Evolutionary conservation across 2,888 invertebrate species (phyloP).

Genomic region (Syrphus vitripennis): DNA sequence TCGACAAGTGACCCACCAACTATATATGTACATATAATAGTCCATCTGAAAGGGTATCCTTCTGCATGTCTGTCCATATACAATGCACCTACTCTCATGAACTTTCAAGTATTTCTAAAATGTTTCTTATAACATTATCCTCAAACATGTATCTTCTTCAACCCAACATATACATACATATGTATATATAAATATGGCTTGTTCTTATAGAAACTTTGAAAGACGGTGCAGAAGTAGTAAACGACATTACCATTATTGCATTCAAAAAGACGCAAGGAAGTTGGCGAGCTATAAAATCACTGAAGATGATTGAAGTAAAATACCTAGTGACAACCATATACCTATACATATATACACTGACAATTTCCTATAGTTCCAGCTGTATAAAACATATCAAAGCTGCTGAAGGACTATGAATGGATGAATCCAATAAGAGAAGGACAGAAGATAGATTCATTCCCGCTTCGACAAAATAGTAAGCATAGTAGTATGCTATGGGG

Average conservation of each 20-base stretch:
- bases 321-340: conserved; percentile 21
- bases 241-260: conserved; percentile 29
- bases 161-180: neutral
- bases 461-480: conserved; percentile 43
- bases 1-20: conserved; percentile 12
- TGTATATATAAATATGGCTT: neutral
- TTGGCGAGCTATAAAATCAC: conserved; percentile 45
- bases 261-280: conserved; percentile 41
- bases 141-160: neutral
- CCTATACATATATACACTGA: neutral
- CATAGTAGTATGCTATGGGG: neutral
- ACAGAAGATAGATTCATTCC: conserved; percentile 45
- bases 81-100: conserved; percentile 25
- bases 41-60: conserved; percentile 25
- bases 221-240: conserved; percentile 39
- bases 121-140: conserved; percentile 39
- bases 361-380: neutral
- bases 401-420: conserved; percentile 42
- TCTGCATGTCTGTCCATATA: conserved; percentile 19
- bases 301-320: conserved; percentile 40
- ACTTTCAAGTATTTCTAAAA: conserved; percentile 41
- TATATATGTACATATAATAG: neutral
- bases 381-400: conserved; percentile 23
- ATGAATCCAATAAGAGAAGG: conserved; percentile 47
- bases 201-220: conserved; percentile 33